Conservation (phyloP, 2,113 vertebrate species). For the Tenebrosternarchus preto region DNA sequence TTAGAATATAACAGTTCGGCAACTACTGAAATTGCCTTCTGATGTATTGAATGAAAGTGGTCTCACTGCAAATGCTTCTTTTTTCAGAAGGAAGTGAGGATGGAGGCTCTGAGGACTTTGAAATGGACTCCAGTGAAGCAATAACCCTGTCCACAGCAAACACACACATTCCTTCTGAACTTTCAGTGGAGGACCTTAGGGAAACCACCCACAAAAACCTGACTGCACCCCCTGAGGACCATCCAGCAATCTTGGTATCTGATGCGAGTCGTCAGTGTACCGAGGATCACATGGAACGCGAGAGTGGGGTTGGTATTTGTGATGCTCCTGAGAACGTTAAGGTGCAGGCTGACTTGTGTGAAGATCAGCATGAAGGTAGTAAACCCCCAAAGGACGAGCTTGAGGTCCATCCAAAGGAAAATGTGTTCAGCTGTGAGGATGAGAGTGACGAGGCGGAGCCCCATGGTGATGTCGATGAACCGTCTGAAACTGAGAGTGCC, state of each 20-base stretch:
- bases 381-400: neutral
- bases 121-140: slow-evolving; percentile 24
- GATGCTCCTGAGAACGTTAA: neutral
- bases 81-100: slow-evolving; percentile 51
- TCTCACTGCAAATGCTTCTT: neutral
- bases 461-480: slow-evolving; percentile 30
- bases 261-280: neutral
- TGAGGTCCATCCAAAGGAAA: slow-evolving; percentile 11
- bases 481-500: slow-evolving; percentile 51
- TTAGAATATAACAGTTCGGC: no score
- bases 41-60: neutral
- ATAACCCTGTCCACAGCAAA: slow-evolving; percentile 11
- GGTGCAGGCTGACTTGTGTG: neutral
- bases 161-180: slow-evolving; percentile 30
- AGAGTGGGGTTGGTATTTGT: neutral
- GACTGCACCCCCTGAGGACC: slow-evolving; percentile 12
- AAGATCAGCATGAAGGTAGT: neutral
- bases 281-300: neutral
- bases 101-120: slow-evolving; percentile 8
- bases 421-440: neutral
- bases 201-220: slow-evolving; percentile 1
- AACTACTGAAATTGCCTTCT: neutral
- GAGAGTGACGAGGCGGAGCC: slow-evolving; percentile 2
- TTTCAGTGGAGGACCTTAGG: slow-evolving; percentile 17
- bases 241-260: neutral